A percentile compares a stretch with the other conserved stretches of the same genome.
phyloP scores from a whole-genome alignment of 2,888 invertebrate genomes.

The Dynastes hyllus region DNA sequence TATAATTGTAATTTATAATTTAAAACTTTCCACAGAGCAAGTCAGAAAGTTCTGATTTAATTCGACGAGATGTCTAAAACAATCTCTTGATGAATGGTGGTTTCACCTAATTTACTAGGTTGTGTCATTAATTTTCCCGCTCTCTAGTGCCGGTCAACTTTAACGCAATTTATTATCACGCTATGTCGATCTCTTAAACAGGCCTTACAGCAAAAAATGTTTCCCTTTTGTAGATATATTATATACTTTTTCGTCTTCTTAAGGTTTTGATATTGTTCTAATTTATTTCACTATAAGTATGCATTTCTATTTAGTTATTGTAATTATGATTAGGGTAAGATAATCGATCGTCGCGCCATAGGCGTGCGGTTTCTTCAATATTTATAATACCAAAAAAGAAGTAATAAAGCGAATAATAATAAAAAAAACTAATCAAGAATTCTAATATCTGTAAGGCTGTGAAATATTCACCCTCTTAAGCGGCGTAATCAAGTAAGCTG shows the following conservation, averaged over 20 bases:
- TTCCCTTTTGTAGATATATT: not conserved
- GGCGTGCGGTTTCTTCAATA: too few relatives aligned
- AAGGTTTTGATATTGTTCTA: too few relatives aligned
- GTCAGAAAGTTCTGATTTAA: conserved; percentile 36
- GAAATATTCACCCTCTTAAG: too few relatives aligned
- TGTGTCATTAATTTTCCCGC: conserved; percentile 40
- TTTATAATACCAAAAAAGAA: too few relatives aligned
- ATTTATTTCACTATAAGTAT: too few relatives aligned
- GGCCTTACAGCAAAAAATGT: not conserved
- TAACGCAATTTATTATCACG: conserved; percentile 43
- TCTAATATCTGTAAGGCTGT: too few relatives aligned
- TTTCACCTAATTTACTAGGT: conserved; percentile 41
- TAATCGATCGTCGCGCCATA: too few relatives aligned
- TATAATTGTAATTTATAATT: conserved; percentile 35
- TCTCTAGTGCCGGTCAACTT: conserved; percentile 37
- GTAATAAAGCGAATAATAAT: too few relatives aligned
- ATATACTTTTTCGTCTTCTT: not conserved
- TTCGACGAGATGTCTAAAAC: conserved; percentile 39
- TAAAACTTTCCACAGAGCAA: conserved; percentile 15
- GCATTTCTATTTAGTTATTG: too few relatives aligned
- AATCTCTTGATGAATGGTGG: conserved; percentile 45
- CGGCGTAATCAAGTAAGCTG: too few relatives aligned
- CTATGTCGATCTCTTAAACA: conserved; percentile 33
- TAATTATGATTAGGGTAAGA: too few relatives aligned
- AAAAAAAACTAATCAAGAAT: too few relatives aligned